Conservation (phyloP, 2,113 vertebrate species). For the Pseudorhombus dupliciocellatus region DNA sequence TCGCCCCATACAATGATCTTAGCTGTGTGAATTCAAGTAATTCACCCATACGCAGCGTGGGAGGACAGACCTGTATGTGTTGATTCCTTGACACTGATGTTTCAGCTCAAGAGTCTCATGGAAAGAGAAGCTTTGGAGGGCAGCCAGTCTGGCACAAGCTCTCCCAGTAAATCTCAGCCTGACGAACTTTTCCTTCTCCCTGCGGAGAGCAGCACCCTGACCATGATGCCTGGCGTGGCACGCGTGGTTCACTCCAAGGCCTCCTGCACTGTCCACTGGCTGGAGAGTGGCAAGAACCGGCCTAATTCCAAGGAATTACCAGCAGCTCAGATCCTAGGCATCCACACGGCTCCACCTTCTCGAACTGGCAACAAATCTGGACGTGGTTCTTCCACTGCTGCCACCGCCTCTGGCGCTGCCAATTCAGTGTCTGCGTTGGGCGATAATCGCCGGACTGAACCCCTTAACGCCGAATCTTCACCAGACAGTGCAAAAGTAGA, state of each 20-base stretch:
- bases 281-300: constrained; percentile 91
- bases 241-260: constrained; percentile 98
- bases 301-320: constrained; percentile 89
- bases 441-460: constrained; percentile 62
- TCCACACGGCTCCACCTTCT: constrained; percentile 79
- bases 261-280: constrained; percentile 97
- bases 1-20: neutral
- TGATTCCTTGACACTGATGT: constrained; percentile 74
- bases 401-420: constrained; percentile 7
- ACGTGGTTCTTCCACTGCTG: constrained; percentile 26
- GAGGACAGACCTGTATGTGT: neutral
- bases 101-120: constrained; percentile 89
- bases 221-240: constrained; percentile 90
- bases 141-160: constrained; percentile 64
- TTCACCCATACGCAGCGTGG: neutral
- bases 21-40: neutral
- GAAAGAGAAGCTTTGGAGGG: constrained; percentile 85
- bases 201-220: constrained; percentile 89
- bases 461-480: constrained; percentile 32
- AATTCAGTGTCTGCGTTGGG: constrained; percentile 8
- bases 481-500: constrained; percentile 59
- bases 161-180: constrained; percentile 69
- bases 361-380: constrained; percentile 60
- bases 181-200: constrained; percentile 92
- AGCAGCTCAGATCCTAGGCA: constrained; percentile 93